A percentile compares a stretch with the other conserved stretches of the same genome.
Conservation (phyloP, 2,797 vertebrate species). For the Paramormyrops hopkinsi region DNA sequence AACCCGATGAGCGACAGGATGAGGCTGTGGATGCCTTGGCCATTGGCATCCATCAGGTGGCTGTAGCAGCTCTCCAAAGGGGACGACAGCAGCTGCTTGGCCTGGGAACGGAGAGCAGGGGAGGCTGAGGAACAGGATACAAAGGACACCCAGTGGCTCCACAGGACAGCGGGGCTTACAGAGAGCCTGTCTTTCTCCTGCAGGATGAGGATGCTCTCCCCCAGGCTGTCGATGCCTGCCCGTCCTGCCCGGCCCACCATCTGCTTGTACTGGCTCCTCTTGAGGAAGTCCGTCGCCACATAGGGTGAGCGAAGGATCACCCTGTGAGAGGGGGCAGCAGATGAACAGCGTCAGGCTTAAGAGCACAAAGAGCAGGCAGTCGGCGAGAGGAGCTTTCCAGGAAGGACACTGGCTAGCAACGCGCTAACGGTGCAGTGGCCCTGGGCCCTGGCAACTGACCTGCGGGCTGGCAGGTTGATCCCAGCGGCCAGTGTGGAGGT, state of each 20-base stretch:
- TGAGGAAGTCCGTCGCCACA: slow-evolving; percentile 79
- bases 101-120: slow-evolving; percentile 54
- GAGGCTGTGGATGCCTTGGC: slow-evolving; percentile 72
- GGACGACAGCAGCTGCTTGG: slow-evolving; percentile 65
- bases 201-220: slow-evolving; percentile 87
- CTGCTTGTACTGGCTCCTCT: slow-evolving; percentile 89
- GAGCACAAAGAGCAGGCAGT: background rate
- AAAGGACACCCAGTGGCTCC: background rate
- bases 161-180: slow-evolving; percentile 52
- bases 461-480: slow-evolving; percentile 88
- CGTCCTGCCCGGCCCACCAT: slow-evolving; percentile 92
- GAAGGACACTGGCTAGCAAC: background rate
- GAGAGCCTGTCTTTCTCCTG: slow-evolving; percentile 77
- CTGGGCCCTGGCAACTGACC: slow-evolving; percentile 51
- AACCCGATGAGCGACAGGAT: slow-evolving; percentile 82
- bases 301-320: slow-evolving; percentile 91
- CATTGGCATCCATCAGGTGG: slow-evolving; percentile 66
- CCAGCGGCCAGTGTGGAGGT: slow-evolving; percentile 93
- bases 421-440: background rate
- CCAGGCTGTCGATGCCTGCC: slow-evolving; percentile 79
- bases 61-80: slow-evolving; percentile 86
- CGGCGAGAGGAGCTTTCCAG: background rate
- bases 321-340: slow-evolving; percentile 46
- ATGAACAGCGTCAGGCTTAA: background rate
- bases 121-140: background rate